Base-by-base conservation (phyloP, 1,140 invertebrate species). In the Tribolium madens region DNA sequence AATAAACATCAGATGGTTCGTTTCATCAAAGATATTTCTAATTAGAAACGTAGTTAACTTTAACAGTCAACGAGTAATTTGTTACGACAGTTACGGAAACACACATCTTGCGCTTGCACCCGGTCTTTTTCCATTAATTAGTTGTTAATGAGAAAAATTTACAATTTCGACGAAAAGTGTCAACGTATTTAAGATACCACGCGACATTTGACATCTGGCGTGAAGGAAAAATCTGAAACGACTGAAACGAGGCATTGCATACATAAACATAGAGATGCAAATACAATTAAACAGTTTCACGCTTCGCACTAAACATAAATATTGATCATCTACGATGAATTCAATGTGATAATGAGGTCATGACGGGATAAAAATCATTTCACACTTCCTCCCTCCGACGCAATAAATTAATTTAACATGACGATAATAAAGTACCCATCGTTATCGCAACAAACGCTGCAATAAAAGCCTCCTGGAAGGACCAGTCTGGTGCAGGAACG, bases 11-110 rank as follows among this genome's bases (percentile, higher is more conserved):
- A 64, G 57, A 64, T 64, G 57, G 52, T 64, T 64, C 13, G n/a
- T 10, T 64, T 64, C 57, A 42, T 33, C 57, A 3, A 13, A 64
- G 57, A 64, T 33, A 64, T 64, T 64, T 33, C 57, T 64, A 64
- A 64, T 64, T 64, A 64, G 26, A 64, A 64, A 14, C 57, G 57
- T 64, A 64, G 21, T 64, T 64, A 64, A 64, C 57, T 64, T 33
- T 13, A 64, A 64, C 57, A 64, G 57, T 64, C 57, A 64, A 64
- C 57, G 26, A 2, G 12, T 64, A 64, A 64, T 64, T 64, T 64
- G 57, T 64, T 64, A 26, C 57, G 57, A 64, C 57, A 64, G 57
- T 64, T 57, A 57, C 14, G 52, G 18, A 57, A 57, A 57, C 52
- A 57, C 52, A 57, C 15, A 57, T 57, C 13, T 57, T 57, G 17